These are phyloP conservation scores for Drosophila baimaii DNA, from an alignment of 1,140 invertebrate species.

Conservation along the genomic window DNA sequence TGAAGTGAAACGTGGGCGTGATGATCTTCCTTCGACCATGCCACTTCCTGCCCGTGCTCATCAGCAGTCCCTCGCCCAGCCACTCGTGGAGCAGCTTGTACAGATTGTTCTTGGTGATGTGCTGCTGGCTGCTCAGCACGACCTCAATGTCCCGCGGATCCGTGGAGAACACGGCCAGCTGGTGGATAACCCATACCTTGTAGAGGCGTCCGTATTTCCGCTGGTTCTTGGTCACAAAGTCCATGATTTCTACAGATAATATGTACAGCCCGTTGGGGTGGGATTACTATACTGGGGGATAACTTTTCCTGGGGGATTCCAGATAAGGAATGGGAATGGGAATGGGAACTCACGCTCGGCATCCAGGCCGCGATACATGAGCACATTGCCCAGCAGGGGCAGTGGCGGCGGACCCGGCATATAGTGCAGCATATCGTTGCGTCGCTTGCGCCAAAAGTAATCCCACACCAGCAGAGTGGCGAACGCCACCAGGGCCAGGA, in stretches of 20 bases:
- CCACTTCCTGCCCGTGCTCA: slow-evolving; percentile 79
- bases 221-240: slow-evolving; percentile 44
- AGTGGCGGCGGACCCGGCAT: slow-evolving; percentile 47
- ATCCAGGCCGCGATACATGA: slow-evolving; percentile 44
- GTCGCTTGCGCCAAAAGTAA: slow-evolving; percentile 57
- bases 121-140: slow-evolving; percentile 64
- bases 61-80: slow-evolving; percentile 84
- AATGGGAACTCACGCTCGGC: slow-evolving; percentile 50
- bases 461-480: slow-evolving; percentile 58
- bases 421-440: slow-evolving; percentile 53
- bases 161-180: slow-evolving; percentile 63
- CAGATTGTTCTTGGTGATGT: slow-evolving; percentile 71
- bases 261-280: too few species aligned
- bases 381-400: slow-evolving; percentile 59
- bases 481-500: slow-evolving; percentile 44
- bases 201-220: slow-evolving; percentile 85
- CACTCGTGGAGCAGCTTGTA: slow-evolving; percentile 84
- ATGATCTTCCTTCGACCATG: slow-evolving; percentile 83
- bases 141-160: slow-evolving; percentile 83
- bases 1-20: slow-evolving; percentile 94
- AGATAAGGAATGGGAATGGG: neutral
- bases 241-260: slow-evolving; percentile 53
- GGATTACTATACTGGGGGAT: neutral
- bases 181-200: slow-evolving; percentile 86
- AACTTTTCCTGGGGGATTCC: too few species aligned